Evolutionary conservation across 2,113 vertebrate species (phyloP).

Genomic region (Seriola dumerili): DNA sequence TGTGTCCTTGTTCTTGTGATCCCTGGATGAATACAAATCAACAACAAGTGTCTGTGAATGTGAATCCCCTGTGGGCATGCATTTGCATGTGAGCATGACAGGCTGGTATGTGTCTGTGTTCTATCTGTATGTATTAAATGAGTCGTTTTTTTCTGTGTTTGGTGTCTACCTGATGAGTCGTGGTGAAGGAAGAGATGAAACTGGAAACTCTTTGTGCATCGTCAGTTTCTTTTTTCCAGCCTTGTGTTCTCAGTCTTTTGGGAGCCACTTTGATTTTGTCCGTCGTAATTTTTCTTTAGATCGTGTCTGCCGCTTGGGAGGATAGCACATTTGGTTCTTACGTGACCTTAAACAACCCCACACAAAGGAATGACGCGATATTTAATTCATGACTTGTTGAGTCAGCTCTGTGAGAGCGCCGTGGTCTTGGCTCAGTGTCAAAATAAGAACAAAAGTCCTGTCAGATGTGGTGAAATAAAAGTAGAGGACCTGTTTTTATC

Average conservation of each 20-base stretch:
- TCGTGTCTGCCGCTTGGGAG: not conserved
- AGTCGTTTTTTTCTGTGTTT: constrained; percentile 11
- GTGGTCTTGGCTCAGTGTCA: constrained; percentile 1
- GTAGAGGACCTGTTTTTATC: not conserved
- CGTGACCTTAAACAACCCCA: constrained; percentile 56
- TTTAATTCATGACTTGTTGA: constrained; percentile 64
- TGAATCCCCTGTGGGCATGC: constrained; percentile 51
- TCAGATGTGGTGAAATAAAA: constrained; percentile 26
- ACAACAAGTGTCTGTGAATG: too few relatives aligned
- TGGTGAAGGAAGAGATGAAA: constrained; percentile 13
- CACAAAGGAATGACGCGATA: constrained; percentile 40
- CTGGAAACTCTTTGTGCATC: constrained; percentile 15
- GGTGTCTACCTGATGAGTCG: constrained; percentile 19
- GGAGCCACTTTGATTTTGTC: constrained; percentile 38
- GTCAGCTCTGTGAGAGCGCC: constrained; percentile 17
- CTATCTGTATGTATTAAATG: constrained; percentile 19
- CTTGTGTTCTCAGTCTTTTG: constrained; percentile 56
- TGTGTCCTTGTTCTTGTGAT: constrained; percentile 22
- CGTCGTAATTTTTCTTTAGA: constrained; percentile 33
- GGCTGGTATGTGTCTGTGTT: constrained; percentile 5
- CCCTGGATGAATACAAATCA: constrained; percentile 25
- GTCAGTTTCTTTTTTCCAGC: constrained; percentile 15
- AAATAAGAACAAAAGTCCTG: not conserved
- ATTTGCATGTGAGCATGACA: constrained; percentile 70
- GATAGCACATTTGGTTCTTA: constrained; percentile 26